Evolutionary conservation across 2,888 invertebrate genomes (phyloP), one percentile per base, ranked within the genome.

Genomic region (Lacanobia oleracea): DNA sequence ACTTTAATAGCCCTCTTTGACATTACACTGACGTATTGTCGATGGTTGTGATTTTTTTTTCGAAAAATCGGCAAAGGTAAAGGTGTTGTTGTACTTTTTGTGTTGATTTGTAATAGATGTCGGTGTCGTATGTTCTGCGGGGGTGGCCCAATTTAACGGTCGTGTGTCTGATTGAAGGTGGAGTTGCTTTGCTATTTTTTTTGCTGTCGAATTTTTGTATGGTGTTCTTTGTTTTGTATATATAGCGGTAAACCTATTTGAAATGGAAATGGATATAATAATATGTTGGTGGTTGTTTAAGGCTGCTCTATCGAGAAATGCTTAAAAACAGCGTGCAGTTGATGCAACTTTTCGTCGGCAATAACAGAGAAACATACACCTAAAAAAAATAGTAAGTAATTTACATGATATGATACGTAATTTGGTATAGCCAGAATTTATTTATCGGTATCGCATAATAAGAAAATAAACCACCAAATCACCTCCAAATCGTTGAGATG

Each of bases 1-100:
- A 95, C 95, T 89, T 94, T 95, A 95, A 95, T 94, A 90, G 93
- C 89, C 84, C 86, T 88, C 90, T 92, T 94, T 94, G 94, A 86
- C 85, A 74, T 86, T 87, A 87, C 90, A 91, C 91, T 93, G 94
- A 94, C 92, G 91, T 93, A 93, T 93, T 90, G 92, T 89, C 86
- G 86, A 70, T 76, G 71, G 77, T 72, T 54, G 67, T 68, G 67
- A 62, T 76, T 80, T 85, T 83, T 89, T 91, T 90, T 88, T 87
- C 82, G 73, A 72, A 79, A n/a, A 83, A 84, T 87, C 86, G 83
- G 84, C 87, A 82, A 84, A 84, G 78, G 87, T 79, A 83, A 80
- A 75, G 77, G 77, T 73, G 68, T 77, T 82, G 72, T 82, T 75
- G 71, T 69, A 27, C 51, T 67, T 77, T 82, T 82, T 84, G 75